Percentiles rank a stretch among this genome's conserved stretches.
These are phyloP conservation scores for Cyclargus thomasi DNA, from an alignment of 1,140 invertebrate species.

Conservation along the genomic window DNA sequence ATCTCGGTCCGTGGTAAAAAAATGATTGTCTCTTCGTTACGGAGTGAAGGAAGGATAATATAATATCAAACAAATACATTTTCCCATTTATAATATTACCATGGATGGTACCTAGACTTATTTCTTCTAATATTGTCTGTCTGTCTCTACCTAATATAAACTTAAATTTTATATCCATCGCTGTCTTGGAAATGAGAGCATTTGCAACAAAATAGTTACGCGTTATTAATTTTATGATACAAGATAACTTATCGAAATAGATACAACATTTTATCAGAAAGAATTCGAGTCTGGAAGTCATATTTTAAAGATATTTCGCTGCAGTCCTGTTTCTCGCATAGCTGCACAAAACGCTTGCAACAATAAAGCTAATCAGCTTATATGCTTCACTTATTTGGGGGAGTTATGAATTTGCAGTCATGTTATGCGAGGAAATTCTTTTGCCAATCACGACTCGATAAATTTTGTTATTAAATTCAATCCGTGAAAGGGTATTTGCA, in stretches of 20 bases:
- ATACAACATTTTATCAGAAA: neutral
- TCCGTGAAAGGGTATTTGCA: conserved; percentile 8
- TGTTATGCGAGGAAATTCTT: conserved; percentile 36
- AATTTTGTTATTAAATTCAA: conserved; percentile 13
- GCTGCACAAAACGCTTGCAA: conserved; percentile 41
- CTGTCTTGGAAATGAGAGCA: too few relatives aligned
- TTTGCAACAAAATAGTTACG: neutral
- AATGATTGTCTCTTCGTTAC: too few relatives aligned
- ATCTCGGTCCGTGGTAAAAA: too few relatives aligned
- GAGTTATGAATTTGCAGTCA: conserved; percentile 52
- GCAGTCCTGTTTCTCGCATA: conserved; percentile 26
- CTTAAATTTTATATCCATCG: too few relatives aligned
- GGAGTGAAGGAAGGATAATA: too few relatives aligned
- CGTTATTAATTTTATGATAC: neutral
- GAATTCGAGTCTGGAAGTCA: neutral
- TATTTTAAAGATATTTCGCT: conserved; percentile 11
- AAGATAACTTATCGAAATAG: conserved; percentile 1
- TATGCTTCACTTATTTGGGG: conserved; percentile 39
- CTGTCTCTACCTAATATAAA: too few relatives aligned
- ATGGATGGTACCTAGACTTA: too few relatives aligned
- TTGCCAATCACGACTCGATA: conserved; percentile 13
- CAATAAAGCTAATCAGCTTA: conserved; percentile 54
- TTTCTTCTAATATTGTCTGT: too few relatives aligned
- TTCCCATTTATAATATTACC: too few relatives aligned
- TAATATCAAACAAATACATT: too few relatives aligned